A percentile compares a stretch with the other conserved stretches of the same genome.
These are phyloP conservation scores for Pseudomugil tenellus DNA, from an alignment of 2,797 vertebrate species.

Conservation along the genomic window DNA sequence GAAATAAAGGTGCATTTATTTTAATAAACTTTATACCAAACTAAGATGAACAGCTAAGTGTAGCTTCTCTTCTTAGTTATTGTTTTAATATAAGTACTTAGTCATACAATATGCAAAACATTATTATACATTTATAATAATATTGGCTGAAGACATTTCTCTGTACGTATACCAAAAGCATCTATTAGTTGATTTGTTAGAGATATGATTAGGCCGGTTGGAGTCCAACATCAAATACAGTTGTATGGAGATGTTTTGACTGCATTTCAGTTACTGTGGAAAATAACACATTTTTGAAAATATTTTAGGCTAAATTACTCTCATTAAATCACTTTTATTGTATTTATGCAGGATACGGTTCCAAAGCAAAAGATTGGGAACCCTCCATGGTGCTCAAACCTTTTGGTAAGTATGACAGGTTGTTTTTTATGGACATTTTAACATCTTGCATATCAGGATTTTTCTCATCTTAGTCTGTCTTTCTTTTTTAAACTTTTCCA, in stretches of 20 bases:
- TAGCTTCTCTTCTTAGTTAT: background rate
- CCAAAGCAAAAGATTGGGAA: background rate
- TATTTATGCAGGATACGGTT: background rate
- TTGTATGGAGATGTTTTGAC: background rate
- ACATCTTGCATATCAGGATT: background rate
- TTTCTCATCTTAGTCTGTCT: background rate
- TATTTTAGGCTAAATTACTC: background rate
- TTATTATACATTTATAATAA: background rate
- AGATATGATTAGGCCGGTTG: background rate
- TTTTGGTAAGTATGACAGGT: background rate
- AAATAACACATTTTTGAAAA: background rate
- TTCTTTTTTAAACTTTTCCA: background rate
- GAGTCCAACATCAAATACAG: background rate
- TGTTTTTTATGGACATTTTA: too few relatives aligned
- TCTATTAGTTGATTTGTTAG: too few relatives aligned
- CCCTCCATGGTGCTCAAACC: background rate
- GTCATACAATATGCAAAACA: background rate
- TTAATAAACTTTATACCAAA: background rate
- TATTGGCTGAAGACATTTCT: too few relatives aligned
- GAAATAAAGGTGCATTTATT: background rate
- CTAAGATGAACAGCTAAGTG: background rate
- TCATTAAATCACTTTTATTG: background rate
- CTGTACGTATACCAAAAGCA: too few relatives aligned
- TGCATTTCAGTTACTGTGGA: background rate
- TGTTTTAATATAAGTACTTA: background rate